Conservation (phyloP, 92 coral and sea anemone genomes). For the Epizoanthus illoricatus region DNA sequence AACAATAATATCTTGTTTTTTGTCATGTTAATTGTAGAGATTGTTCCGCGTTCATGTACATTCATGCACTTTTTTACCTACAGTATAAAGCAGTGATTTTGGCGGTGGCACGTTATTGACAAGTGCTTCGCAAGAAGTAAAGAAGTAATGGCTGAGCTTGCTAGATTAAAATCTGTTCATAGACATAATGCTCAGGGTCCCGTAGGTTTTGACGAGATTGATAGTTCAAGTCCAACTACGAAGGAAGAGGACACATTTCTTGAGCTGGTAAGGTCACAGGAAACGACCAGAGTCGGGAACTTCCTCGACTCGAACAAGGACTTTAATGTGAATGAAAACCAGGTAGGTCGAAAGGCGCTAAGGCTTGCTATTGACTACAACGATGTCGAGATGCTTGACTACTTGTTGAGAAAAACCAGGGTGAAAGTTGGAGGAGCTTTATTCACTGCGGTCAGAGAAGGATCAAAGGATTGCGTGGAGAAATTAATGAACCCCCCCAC, state of each 20-base stretch:
- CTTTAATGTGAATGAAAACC: slow-evolving; percentile 33
- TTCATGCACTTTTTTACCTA: too few relatives aligned
- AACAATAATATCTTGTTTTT: too few relatives aligned
- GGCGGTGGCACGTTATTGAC: too few relatives aligned
- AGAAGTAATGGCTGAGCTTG: too few relatives aligned
- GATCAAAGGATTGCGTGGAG: slow-evolving; percentile 58
- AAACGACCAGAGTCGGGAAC: slow-evolving; percentile 30
- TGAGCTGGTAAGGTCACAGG: slow-evolving; percentile 43
- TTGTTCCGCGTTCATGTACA: too few relatives aligned
- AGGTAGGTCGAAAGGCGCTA: slow-evolving; percentile 51
- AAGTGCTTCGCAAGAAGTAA: too few relatives aligned
- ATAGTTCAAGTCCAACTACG: slow-evolving; percentile 7
- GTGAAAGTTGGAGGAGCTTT: slow-evolving; percentile 61
- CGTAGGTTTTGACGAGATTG: slow-evolving; percentile 35
- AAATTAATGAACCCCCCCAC: slow-evolving; percentile 25
- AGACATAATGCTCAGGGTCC: background rate
- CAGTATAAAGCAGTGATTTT: too few relatives aligned
- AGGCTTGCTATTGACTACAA: slow-evolving; percentile 46
- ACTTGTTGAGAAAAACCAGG: slow-evolving; percentile 53
- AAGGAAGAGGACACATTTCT: slow-evolving; percentile 39
- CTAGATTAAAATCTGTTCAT: too few relatives aligned
- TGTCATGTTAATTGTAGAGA: too few relatives aligned
- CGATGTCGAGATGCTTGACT: slow-evolving; percentile 49
- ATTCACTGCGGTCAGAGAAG: slow-evolving; percentile 66
- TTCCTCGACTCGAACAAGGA: slow-evolving; percentile 26